Conservation (phyloP, 2,113 vertebrate genomes). For the Melozone crissalis region DNA sequence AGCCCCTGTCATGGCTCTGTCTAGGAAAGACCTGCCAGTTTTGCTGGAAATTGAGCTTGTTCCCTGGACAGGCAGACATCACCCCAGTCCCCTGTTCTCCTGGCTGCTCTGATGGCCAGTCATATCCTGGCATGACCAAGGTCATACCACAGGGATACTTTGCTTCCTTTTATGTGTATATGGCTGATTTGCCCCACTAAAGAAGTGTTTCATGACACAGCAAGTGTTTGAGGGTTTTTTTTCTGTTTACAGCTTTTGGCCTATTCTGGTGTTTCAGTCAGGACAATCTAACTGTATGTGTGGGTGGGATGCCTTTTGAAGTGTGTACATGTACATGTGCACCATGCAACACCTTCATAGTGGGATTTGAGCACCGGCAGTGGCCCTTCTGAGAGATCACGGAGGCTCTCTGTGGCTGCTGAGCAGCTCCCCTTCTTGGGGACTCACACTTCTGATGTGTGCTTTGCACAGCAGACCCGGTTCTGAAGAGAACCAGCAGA, state of each 20-base stretch:
- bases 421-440: not conserved
- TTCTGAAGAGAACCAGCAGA: not conserved
- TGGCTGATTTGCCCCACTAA: not conserved
- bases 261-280: not conserved
- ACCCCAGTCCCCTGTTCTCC: not conserved
- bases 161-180: not conserved
- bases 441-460: not conserved
- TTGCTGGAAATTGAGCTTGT: not conserved
- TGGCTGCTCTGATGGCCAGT: not conserved
- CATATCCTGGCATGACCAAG: not conserved
- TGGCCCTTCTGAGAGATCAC: not conserved
- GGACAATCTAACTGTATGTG: not conserved
- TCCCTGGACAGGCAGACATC: not conserved
- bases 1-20: not conserved
- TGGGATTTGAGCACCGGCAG: not conserved
- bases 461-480: not conserved
- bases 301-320: not conserved
- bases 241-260: not conserved
- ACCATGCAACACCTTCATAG: not conserved
- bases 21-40: not conserved
- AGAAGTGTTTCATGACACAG: not conserved
- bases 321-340: accelerated
- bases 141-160: not conserved
- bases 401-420: not conserved
- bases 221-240: not conserved